Evolutionary conservation across 2,113 vertebrate genomes (phyloP).

Genomic region (Miniopterus natalensis): DNA sequence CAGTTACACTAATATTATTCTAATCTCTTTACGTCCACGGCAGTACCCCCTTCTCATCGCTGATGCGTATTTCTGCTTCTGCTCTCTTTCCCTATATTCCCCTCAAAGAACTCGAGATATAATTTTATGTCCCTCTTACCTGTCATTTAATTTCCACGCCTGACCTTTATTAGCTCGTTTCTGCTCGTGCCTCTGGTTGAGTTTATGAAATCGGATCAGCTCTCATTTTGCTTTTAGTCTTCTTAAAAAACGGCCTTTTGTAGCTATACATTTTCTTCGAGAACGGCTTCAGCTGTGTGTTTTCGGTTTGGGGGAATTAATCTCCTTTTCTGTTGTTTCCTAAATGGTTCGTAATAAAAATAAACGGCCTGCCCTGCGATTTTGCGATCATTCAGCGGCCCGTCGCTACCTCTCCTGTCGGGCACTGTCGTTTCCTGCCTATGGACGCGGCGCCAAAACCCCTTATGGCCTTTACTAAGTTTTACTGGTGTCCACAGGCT

Average conservation of each 20-base stretch:
- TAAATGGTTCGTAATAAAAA: slow-evolving; percentile 5
- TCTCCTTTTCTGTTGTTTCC: slow-evolving; percentile 6
- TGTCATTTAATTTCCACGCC: neutral
- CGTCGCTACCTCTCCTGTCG: neutral
- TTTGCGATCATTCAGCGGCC: neutral
- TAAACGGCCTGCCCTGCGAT: neutral
- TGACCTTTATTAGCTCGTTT: neutral
- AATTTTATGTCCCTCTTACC: neutral
- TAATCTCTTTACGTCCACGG: neutral
- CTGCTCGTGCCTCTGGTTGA: neutral
- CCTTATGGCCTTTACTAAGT: neutral
- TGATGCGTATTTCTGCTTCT: neutral
- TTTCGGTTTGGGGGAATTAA: neutral
- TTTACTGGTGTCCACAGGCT: neutral
- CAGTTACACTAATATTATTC: neutral
- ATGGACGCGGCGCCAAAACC: neutral
- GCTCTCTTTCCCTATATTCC: neutral
- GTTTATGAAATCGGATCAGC: neutral
- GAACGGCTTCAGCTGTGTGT: neutral
- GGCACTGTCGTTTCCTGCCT: neutral
- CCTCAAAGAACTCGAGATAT: neutral
- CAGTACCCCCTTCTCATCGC: neutral
- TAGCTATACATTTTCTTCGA: neutral
- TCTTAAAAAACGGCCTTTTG: slow-evolving; percentile 2
- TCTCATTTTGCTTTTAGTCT: neutral